phyloP scores from a whole-genome alignment of 2,113 vertebrate species.

The Rousettus leschenaultii region DNA sequence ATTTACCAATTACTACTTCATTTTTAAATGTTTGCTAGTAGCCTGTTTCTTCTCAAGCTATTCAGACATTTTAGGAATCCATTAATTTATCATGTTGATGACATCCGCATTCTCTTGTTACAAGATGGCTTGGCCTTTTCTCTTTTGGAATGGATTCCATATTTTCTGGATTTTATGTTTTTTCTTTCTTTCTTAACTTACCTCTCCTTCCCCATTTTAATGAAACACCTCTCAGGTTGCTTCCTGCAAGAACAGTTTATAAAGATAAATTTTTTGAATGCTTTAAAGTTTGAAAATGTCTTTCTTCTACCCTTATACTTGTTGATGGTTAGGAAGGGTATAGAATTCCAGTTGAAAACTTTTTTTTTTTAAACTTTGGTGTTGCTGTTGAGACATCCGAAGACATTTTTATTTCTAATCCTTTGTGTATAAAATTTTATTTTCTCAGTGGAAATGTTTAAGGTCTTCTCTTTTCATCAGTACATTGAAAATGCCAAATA shows the following conservation, averaged over 20 bases:
- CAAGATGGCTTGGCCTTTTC: neutral
- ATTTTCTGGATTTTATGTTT: neutral
- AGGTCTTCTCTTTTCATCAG: neutral
- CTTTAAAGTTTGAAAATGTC: neutral
- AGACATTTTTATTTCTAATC: neutral
- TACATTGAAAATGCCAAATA: neutral
- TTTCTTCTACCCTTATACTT: neutral
- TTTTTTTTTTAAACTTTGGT: neutral
- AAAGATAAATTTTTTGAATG: neutral
- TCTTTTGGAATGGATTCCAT: neutral
- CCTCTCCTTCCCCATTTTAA: neutral
- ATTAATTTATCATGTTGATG: neutral
- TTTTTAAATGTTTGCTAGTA: neutral
- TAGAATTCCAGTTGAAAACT: neutral
- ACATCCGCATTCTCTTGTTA: neutral
- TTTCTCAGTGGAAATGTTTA: neutral
- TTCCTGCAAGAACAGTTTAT: neutral
- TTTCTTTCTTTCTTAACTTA: neutral
- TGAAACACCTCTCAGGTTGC: neutral
- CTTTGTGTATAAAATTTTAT: neutral
- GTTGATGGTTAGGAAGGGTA: neutral
- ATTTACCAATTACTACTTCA: neutral
- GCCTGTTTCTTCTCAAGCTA: neutral
- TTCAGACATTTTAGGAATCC: neutral
- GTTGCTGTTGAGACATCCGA: neutral